Evolutionary conservation across 2,888 invertebrate species (phyloP).

Genomic region (Drosophila formosana): DNA sequence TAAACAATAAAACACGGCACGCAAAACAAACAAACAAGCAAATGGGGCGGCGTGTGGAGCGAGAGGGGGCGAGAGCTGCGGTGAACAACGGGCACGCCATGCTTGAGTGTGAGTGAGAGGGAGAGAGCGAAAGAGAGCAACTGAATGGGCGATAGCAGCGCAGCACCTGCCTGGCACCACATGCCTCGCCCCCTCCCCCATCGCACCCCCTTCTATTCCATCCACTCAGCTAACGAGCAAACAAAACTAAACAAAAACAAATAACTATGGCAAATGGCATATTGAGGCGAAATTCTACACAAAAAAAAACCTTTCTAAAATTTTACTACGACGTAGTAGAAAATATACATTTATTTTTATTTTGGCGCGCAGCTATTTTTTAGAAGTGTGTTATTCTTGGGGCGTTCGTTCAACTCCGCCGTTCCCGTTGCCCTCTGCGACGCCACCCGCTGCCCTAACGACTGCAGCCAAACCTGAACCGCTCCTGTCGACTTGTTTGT

Average conservation of each 20-base stretch:
- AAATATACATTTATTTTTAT: slow-evolving; percentile 33
- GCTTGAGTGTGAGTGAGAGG: slow-evolving; percentile 11
- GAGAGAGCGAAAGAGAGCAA: slow-evolving; percentile 29
- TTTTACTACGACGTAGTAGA: slow-evolving; percentile 79
- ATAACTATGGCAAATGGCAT: slow-evolving; percentile 60
- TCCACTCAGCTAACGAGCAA: slow-evolving; percentile 70
- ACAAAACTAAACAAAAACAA: slow-evolving; percentile 81
- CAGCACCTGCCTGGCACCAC: slow-evolving; percentile 66
- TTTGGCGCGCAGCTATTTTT: slow-evolving; percentile 60
- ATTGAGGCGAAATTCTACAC: slow-evolving; percentile 57
- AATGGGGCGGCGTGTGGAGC: slow-evolving; percentile 4
- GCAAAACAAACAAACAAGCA: slow-evolving; percentile 79
- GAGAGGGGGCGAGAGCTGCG: slow-evolving; percentile 2
- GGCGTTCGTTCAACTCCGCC: slow-evolving; percentile 71
- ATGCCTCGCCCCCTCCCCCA: slow-evolving; percentile 9
- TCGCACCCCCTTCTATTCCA: background rate
- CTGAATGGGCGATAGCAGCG: slow-evolving; percentile 42
- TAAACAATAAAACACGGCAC: slow-evolving; percentile 76
- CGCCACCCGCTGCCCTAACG: slow-evolving; percentile 36
- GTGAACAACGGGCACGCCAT: slow-evolving; percentile 7
- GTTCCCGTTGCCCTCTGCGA: slow-evolving; percentile 20
- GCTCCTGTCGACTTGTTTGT: slow-evolving; percentile 84
- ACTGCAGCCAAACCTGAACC: slow-evolving; percentile 64
- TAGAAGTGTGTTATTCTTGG: slow-evolving; percentile 34
- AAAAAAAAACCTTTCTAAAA: slow-evolving; percentile 64